Evolutionary conservation across 2,888 invertebrate genomes (phyloP), one percentile per base, ranked within the genome.

Genomic region (Chrysina gloriosa): DNA sequence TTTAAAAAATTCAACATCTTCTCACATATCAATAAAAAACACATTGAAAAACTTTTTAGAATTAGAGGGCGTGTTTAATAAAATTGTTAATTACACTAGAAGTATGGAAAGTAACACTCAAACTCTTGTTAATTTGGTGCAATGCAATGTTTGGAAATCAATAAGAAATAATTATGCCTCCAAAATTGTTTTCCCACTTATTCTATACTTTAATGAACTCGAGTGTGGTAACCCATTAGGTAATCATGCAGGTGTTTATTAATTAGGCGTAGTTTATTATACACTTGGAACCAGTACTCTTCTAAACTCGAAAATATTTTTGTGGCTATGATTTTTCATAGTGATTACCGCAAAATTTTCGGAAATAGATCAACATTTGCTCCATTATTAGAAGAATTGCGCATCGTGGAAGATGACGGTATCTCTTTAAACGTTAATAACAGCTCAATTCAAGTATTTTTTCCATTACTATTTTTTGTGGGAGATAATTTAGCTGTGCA

Each of bases 261-360:
- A 72, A 56, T 54, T 73, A 27, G 73, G 74, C 27, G 72, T 63
- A 23, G 71, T 74, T n/a, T 74, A 74, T 65, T 56, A 61, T 6
- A 50, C 66, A 39, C 56, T 74, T n/a, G 50, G 58, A 7, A 56
- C 68, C 31, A 63, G 70, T 36, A 71, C 70, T 23, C 73, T 67
- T 21, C 68, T 36, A 50, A 67, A 9, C 56, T 69, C 36, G 42
- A 67, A 42, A 47, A 67, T 48, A 67, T 74, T 11, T 73, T 76
- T 71, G 70, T 74, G 50, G 72, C 73, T 25, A 71, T 67, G 23
- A 63, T 77, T 52, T 52, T 76, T 52, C 71, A 75, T 69, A 39
- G 71, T 29, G 31, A 69, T 14, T 63, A 69, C 34, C 23, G 69
- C 34, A n/a, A 11, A 39, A 36, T 23, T 11, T 64, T 48, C 58